Conservation (phyloP, 2,113 vertebrate species). For the Dromas ardeola region DNA sequence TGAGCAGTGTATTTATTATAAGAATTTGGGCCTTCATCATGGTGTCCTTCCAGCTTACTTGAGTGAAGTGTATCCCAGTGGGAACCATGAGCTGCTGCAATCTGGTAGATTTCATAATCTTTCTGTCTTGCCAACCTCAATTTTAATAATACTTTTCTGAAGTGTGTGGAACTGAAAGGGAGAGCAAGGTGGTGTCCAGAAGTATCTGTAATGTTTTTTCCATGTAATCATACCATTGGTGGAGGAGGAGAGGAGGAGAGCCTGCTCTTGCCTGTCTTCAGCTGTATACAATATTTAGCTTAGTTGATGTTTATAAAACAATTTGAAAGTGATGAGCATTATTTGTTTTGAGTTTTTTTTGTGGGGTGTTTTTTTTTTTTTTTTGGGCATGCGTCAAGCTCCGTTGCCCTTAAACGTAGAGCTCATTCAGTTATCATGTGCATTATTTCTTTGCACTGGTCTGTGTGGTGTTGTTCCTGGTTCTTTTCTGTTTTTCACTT, state of each 20-base stretch:
- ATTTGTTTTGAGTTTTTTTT: neutral
- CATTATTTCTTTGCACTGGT: neutral
- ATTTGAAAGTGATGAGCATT: neutral
- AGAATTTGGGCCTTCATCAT: neutral
- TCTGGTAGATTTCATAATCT: neutral
- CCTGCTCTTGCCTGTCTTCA: neutral
- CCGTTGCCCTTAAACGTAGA: neutral
- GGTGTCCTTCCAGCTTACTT: neutral
- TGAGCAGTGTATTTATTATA: neutral
- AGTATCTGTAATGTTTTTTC: neutral
- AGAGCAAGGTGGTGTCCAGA: neutral
- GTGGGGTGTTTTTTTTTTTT: neutral
- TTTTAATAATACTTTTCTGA: neutral
- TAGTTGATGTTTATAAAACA: neutral
- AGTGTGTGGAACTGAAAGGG: neutral
- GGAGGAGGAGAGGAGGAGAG: neutral
- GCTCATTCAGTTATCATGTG: accelerated
- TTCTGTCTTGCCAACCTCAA: neutral
- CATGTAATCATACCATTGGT: neutral
- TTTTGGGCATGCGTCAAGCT: neutral
- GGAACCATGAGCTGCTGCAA: neutral
- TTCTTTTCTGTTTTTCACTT: neutral
- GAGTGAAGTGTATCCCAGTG: neutral
- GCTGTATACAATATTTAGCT: neutral
- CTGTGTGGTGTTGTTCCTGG: neutral